These are phyloP conservation scores for Barbus barbus DNA, from an alignment of 2,113 vertebrate species.

Conservation along the genomic window DNA sequence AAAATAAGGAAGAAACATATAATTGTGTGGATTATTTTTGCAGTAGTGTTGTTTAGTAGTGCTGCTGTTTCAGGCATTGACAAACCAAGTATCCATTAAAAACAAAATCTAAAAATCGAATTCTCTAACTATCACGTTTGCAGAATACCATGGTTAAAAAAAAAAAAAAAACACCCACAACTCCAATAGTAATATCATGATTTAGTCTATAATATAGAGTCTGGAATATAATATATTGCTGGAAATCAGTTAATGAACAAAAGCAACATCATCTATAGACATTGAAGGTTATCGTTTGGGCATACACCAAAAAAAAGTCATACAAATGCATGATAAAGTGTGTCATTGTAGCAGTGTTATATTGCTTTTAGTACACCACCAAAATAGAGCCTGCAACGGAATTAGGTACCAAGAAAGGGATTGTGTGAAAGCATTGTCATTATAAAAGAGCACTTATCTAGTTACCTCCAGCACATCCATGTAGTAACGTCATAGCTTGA, in stretches of 20 bases:
- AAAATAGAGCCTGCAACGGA: background rate
- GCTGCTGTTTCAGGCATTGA: background rate
- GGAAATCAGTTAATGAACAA: too few relatives aligned
- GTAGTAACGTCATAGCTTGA: background rate
- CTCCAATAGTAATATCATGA: background rate
- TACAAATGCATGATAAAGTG: too few relatives aligned
- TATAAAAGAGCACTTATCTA: background rate
- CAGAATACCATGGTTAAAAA: background rate
- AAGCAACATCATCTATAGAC: too few relatives aligned
- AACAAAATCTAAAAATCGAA: background rate
- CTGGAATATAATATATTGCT: too few relatives aligned
- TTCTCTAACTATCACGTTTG: background rate
- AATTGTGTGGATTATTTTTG: background rate
- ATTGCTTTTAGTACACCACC: background rate
- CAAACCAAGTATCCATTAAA: background rate
- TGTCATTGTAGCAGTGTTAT: too few relatives aligned
- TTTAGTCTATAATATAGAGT: background rate
- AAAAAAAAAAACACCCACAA: too few relatives aligned
- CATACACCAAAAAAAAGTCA: too few relatives aligned
- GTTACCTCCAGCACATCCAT: background rate
- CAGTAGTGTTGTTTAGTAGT: background rate
- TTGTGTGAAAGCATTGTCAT: background rate
- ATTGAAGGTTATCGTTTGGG: too few relatives aligned
- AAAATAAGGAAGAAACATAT: background rate
- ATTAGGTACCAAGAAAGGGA: background rate